Base-by-base conservation (phyloP, 2,888 invertebrate species). In the Suillia variegata region DNA sequence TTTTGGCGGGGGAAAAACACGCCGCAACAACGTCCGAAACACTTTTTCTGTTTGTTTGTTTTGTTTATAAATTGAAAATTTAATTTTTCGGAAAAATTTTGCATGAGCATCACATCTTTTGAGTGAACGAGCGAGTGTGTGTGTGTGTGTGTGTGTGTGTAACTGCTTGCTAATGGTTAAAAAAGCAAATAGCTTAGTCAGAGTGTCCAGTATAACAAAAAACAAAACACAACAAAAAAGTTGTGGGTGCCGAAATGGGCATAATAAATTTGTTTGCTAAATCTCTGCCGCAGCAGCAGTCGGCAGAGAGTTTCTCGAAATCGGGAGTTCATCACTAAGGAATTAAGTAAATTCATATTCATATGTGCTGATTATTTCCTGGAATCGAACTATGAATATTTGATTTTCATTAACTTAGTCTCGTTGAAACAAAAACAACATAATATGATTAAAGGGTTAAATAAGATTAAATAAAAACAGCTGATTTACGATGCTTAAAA, bases 21-120 rank as follows among this genome's bases (percentile, higher is more conserved):
- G 13, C 15, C 18, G 38, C 38, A 8, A n/a, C 38, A n/a, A 38
- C 38, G 6, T 13, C 2, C 45, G 6, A 20, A 13, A 17, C 38
- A 13, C 10, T 4, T 13, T 13, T n/a, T 12, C 3, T 38, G 6
- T 38, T 5, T 38, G 38, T 45, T 45, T 45, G 45, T 45, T 45
- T 45, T 45, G 45, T 45, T 45, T 45, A 45, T 45, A 45, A 45
- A 45, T 45, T 45, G 45, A 45, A 45, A 20, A 45, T 45, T 45
- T 20, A 3, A 45, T 18, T 45, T 45, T 45, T 10, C 10, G 38
- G 15, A 38, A 10, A 31, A 8, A 8, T 31, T 31, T 31, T 8
- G 31, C 31, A 8, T 6, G 31, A 31, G 31, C 31, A 31, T 31
- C 6, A 6, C 6, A 8, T 6, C 15, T 13, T 38, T 38, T 38